Evolutionary conservation across 2,888 invertebrate genomes (phyloP).

Genomic region (Platycheirus albimanus): DNA sequence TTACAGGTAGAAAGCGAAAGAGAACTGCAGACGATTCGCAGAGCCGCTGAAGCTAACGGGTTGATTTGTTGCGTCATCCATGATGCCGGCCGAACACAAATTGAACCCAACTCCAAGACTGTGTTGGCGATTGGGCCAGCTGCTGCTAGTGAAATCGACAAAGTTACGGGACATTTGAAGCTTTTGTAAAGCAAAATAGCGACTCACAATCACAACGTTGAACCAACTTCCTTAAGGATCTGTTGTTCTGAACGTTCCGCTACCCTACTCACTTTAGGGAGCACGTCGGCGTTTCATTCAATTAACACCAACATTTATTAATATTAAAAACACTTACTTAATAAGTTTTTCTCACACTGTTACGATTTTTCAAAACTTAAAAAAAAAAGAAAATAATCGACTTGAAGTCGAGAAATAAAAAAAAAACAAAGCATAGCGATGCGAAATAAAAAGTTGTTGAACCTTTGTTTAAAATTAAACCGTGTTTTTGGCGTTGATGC

Average conservation of each 20-base stretch:
- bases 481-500: too few species aligned
- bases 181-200: slow-evolving; percentile 85
- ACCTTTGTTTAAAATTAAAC: too few species aligned
- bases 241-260: slow-evolving; percentile 1
- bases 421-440: not conserved
- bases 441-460: not conserved
- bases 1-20: slow-evolving; percentile 87
- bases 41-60: slow-evolving; percentile 87
- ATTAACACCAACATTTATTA: slow-evolving; percentile 23
- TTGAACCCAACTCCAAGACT: slow-evolving; percentile 93
- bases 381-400: not conserved
- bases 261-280: slow-evolving; percentile 10
- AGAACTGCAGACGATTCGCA: slow-evolving; percentile 87
- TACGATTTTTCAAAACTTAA: not conserved
- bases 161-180: slow-evolving; percentile 94
- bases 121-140: slow-evolving; percentile 97
- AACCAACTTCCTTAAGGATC: slow-evolving; percentile 14
- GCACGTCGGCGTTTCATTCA: slow-evolving; percentile 11
- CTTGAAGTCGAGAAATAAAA: slow-evolving; percentile 17
- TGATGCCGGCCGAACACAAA: slow-evolving; percentile 97
- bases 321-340: slow-evolving; percentile 43
- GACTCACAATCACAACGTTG: not conserved
- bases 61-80: slow-evolving; percentile 89
- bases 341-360: slow-evolving; percentile 33
- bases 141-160: slow-evolving; percentile 88